Evolutionary conservation across 2,113 vertebrate genomes (phyloP), one percentile per base, ranked within the genome.

Genomic region (Himantopus leucocephalus): DNA sequence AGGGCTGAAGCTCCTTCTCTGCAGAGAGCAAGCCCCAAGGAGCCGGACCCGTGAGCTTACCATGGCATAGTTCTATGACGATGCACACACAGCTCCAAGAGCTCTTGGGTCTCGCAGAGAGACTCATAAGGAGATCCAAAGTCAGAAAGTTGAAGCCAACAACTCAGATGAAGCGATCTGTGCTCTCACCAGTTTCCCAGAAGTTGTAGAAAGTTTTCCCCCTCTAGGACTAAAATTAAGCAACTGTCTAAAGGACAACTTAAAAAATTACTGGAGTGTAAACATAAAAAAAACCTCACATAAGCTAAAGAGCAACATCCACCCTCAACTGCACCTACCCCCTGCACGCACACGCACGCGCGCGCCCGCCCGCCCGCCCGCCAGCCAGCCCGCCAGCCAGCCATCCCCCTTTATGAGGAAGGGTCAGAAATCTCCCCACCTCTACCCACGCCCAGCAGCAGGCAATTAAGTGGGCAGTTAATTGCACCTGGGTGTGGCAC

Each of bases 291-390:
- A 24, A 8, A 19, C 1, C 0, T 5, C 27, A 4, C 17, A 3
- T 0, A 0, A 0, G 5, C 5, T 0, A 8, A 27, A 1, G 0
- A 35, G 1, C 18, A 39, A 1, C 37, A 8, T 0, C 2, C 8
- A 3, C 8, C 1, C 24, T 0, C 0, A 0, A 2, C 3, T 41
- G 15, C 2, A 2, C 5, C 9, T 2, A 1, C 2, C 8, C 2
- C 14, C 3, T 1, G 0, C 3, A n/a, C n/a, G n/a, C n/a, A n/a
- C n/a, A n/a, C n/a, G n/a, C n/a, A n/a, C n/a, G n/a, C n/a, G n/a
- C n/a, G n/a, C n/a, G n/a, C n/a, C n/a, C n/a, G n/a, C n/a, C n/a
- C n/a, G n/a, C n/a, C n/a, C n/a, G n/a, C n/a, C n/a, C n/a, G n/a
- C n/a, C n/a, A n/a, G 6, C 37, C 37, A 37, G 6, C 8, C 35